Evolutionary conservation across 2,113 vertebrate genomes (phyloP), one percentile per base, ranked within the genome.

Genomic region (Miniopterus natalensis): DNA sequence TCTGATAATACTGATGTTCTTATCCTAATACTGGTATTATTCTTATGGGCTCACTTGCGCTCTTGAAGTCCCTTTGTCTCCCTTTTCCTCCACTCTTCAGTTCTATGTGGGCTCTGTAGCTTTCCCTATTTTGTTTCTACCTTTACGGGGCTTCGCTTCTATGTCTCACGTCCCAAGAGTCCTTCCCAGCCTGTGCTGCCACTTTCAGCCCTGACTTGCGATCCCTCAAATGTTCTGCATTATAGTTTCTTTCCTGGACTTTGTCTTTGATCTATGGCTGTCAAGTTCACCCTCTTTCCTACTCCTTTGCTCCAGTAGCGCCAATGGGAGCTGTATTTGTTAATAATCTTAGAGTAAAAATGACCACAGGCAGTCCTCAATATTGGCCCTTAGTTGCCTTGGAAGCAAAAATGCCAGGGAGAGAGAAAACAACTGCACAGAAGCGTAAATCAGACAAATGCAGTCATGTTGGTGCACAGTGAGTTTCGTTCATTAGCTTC

Each of bases 401-500:
- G 23, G 61, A 88, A 84, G 45, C 51, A 4, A 17, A 95, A 88
- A 88, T 73, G 45, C 15, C 94, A 68, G 36, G 21, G 40, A 53
- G 4, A 78, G 61, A 96, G 40, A 36, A 88, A 80, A 86, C n/a
- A 84, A 88, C 61, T 68, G 36, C 25, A 83, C 8, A 85, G 25
- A 92, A 83, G 42, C 51, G 23, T 85, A 87, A 92, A 77, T 80
- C 79, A 95, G 93, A 92, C 49, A 93, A 96, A 92, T 51, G 27
- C 25, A 90, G 70, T 63, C 47, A 77, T 20, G 40, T 63, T 86
- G 17, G 9, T 95, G 23, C 40, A 15, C 47, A 75, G 0, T 84
- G 42, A 95, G 21, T 73, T 95, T 83, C 89, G 74, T 95, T 92
- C 92, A 96, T 97, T 95, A 87, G 71, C 65, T 94, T 95, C 70